Base-by-base conservation (phyloP, 2,888 invertebrate species). In the Sialis lutaria region DNA sequence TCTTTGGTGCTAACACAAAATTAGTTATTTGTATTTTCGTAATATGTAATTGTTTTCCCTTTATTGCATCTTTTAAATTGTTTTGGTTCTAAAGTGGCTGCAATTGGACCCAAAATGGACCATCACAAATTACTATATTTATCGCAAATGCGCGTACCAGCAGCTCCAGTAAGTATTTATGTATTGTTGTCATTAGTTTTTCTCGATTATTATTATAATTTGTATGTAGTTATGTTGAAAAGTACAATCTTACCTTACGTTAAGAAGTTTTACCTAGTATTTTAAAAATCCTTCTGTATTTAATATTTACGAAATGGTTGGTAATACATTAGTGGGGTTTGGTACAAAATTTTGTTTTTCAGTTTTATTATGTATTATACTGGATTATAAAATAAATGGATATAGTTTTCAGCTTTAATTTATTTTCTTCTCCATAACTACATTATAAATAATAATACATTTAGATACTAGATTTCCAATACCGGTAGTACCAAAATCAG, bases 61-160 rank as follows among this genome's bases (percentile, higher is more conserved):
- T 12, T n/a, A 41, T 41, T 41, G 30, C 22, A 22, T 22, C 22
- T 22, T 4, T 22, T 22, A 22, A 22, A 22, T 22, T 22, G 22
- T 22, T 13, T 40, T 40, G 40, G 10, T 40, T 40, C 13, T 40
- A 10, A 13, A 67, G 67, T 67, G 63, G 70, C 71, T 62, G 69
- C 70, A 60, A 68, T 71, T 61, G 71, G 71, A 62, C 69, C 69
- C 53, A 70, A 70, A 61, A 42, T n/a, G 30, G 69, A 72, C 61
- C 70, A 71, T 57, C 71, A 71, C 64, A 71, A 67, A 62, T 66
- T 72, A 58, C 69, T 72, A 60, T 72, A 70, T 62, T 64, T 72
- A 56, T 72, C 71, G 52, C 71, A 71, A 67, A 67, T 70, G 55
- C 68, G 67, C 50, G 69, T 71, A 67, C 7, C 41, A 33, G 7